Evolutionary conservation across 2,113 vertebrate genomes (phyloP), one percentile per base, ranked within the genome.

Genomic region (Oryzias celebensis): DNA sequence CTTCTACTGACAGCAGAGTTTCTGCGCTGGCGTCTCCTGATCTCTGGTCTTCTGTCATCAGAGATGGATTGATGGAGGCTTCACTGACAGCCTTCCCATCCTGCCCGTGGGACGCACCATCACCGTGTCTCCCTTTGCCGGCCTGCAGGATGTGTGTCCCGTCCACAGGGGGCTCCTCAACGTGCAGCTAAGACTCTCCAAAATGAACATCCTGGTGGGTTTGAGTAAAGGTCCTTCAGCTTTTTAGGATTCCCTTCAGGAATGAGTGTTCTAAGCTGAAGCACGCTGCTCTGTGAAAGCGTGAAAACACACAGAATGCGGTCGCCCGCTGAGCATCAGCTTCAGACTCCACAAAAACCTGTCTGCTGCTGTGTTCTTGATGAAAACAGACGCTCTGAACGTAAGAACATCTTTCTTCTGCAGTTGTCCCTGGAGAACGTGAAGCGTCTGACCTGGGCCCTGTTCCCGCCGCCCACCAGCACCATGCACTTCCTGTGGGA

Each of bases 51-150:
- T 59, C 5, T 36, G 43, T 26, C 2, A 5, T 0, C 53, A 98
- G 96, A 94, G 80, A 52, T 98, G 95, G 95, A 84, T 94, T 1
- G 96, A 98, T 5, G 95, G 96, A 10, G 94, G 94, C 0, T 88
- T 98, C 62, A 94, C 94, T 0, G 89, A 96, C 86, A 90, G 93
- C 57, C 93, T 98, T n/a, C 96, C 96, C 1, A 57, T 95, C 28
- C 82, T 95, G 62, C 92, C 95, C 0, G 48, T 51, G 13, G 95
- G 95, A 46, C 93, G 91, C 20, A 98, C 96, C 0, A 84, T 98
- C 73, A 96, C 94, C 0, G 77, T 98, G 61, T 96, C 96, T 1
- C 95, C 95, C 0, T 98, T 98, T 68, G 91, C 92, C 0, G 95
- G 96, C 1, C 77, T 65, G 0, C 87, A 92, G 54, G 93, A 97